Evolutionary conservation across 2,888 invertebrate genomes (phyloP).

Genomic region (Platycnemis pennipes): DNA sequence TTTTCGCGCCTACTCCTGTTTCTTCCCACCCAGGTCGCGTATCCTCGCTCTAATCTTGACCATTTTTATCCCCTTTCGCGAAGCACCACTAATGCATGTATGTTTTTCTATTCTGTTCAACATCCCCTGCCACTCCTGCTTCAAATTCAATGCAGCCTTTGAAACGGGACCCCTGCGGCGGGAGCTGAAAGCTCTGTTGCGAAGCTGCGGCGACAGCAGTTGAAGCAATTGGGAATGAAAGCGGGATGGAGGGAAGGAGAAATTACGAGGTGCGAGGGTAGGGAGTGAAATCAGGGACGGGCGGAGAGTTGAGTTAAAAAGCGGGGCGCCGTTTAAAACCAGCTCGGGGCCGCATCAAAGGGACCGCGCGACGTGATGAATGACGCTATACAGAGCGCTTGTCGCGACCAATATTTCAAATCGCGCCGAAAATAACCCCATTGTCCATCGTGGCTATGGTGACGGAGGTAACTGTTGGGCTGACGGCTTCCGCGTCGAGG

Average conservation of each 20-base stretch:
- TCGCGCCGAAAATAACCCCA: not conserved
- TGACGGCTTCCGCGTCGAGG: not conserved
- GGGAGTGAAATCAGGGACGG: not conserved
- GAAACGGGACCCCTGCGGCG: not conserved
- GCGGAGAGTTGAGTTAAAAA: not conserved
- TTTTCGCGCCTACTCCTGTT: not conserved
- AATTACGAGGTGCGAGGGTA: not conserved
- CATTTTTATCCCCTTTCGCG: not conserved
- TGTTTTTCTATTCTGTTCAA: not conserved
- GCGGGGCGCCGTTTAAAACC: not conserved
- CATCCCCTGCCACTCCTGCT: constrained; percentile 3
- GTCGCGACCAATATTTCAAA: not conserved
- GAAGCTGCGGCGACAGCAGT: not conserved
- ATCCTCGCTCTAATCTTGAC: not conserved
- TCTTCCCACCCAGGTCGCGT: not conserved
- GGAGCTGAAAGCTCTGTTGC: not conserved
- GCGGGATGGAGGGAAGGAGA: not conserved
- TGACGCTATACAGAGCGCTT: not conserved
- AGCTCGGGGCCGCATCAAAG: constrained; percentile 21
- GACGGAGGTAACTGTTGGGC: not conserved
- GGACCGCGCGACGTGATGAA: constrained; percentile 38
- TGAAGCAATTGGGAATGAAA: not conserved
- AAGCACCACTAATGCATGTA: not conserved
- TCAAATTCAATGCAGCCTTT: not conserved
- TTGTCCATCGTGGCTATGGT: not conserved